Conservation (phyloP, 2,113 vertebrate species). For the Gallinago paraguaiae region DNA sequence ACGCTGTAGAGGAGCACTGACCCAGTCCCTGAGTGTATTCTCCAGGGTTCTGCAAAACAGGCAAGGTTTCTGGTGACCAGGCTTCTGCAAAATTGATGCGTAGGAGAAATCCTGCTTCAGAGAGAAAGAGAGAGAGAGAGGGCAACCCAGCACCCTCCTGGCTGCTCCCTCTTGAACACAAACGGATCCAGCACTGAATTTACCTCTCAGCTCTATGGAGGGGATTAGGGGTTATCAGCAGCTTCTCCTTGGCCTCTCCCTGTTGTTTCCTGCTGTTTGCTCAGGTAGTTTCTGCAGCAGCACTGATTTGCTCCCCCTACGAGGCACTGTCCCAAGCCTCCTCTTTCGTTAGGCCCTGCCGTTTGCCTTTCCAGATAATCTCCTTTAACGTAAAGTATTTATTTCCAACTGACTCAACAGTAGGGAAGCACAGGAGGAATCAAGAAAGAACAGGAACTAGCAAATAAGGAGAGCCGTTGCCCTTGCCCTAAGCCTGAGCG, state of each 20-base stretch:
- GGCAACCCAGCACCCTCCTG: background rate
- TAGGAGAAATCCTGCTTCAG: background rate
- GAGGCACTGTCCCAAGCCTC: conserved; percentile 1
- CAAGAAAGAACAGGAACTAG: background rate
- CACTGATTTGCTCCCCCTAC: conserved; percentile 34
- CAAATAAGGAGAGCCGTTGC: background rate
- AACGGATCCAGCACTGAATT: background rate
- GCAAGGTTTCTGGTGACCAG: background rate
- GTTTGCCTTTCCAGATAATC: background rate
- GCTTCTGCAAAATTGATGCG: background rate
- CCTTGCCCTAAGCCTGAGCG: background rate
- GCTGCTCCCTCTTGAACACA: background rate
- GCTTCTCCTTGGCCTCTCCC: conserved; percentile 60
- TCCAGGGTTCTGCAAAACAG: background rate
- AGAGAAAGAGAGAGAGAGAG: background rate
- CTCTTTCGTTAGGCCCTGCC: background rate
- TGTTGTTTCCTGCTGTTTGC: conserved; percentile 62
- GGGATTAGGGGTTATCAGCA: background rate
- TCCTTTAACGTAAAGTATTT: accelerated
- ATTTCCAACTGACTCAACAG: background rate
- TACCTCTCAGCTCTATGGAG: background rate
- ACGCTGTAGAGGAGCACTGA: accelerated
- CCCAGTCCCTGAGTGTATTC: accelerated
- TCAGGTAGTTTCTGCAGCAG: conserved; percentile 70
- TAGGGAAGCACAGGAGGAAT: background rate